phyloP scores from a whole-genome alignment of 1,140 invertebrate species.

The Notospermus geniculatus region DNA sequence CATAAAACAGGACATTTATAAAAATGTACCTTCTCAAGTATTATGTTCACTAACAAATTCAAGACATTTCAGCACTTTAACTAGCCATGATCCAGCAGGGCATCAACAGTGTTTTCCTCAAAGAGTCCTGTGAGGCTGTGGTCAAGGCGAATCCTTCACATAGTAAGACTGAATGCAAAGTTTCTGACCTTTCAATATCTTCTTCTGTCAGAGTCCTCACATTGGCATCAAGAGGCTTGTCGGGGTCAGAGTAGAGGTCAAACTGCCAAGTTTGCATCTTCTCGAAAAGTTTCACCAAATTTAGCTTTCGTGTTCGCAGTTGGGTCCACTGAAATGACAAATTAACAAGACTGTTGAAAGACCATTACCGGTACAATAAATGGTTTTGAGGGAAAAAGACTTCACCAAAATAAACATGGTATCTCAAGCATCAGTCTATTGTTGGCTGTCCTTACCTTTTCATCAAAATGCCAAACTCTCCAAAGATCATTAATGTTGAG shows the following conservation, averaged over 20 bases:
- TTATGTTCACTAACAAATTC: no score
- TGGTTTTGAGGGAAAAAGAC: constrained; percentile 1
- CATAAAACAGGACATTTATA: no score
- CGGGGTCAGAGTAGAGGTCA: constrained; percentile 77
- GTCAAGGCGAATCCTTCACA: no score
- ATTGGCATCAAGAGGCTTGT: constrained; percentile 79
- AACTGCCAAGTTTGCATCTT: constrained; percentile 91
- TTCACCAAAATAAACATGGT: no score
- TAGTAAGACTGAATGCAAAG: not conserved
- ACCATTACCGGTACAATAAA: not conserved
- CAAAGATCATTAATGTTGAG: constrained; percentile 94
- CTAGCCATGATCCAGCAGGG: no score
- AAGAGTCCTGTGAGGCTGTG: no score
- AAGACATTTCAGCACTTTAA: no score
- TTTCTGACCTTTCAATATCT: constrained; percentile 71
- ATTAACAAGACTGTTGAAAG: constrained; percentile 6
- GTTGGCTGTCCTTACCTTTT: constrained; percentile 75
- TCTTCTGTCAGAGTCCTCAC: constrained; percentile 80
- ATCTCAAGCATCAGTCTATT: no score
- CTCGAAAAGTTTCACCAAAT: constrained; percentile 77
- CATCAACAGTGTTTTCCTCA: no score
- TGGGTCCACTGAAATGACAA: constrained; percentile 79
- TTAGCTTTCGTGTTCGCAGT: constrained; percentile 80
- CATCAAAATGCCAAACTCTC: constrained; percentile 95
- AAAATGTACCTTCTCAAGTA: no score